Percentiles rank a stretch among this genome's conserved stretches.
These are phyloP conservation scores for Leptopterna dolabrata DNA, from an alignment of 2,888 invertebrate species.

Conservation along the genomic window DNA sequence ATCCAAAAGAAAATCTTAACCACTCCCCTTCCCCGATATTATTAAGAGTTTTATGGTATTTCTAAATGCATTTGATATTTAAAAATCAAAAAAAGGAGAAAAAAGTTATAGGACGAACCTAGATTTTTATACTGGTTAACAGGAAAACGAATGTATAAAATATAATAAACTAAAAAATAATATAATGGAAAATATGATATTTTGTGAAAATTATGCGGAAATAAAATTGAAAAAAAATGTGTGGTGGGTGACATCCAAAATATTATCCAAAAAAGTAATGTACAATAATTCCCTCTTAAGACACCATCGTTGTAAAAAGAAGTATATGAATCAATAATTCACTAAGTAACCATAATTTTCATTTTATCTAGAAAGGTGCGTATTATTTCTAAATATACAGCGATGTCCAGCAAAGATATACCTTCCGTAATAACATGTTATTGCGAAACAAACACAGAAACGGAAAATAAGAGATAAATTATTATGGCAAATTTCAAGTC, in stretches of 20 bases:
- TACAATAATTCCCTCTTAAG: conserved; percentile 49
- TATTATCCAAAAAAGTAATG: conserved; percentile 38
- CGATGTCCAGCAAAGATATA: background rate
- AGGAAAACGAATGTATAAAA: conserved; percentile 52
- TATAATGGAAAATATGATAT: conserved; percentile 45
- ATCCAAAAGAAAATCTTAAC: conserved; percentile 55
- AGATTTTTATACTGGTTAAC: conserved; percentile 60
- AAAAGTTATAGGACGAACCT: conserved; percentile 54
- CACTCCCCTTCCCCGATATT: conserved; percentile 46
- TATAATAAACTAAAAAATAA: conserved; percentile 41
- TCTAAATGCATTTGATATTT: conserved; percentile 60
- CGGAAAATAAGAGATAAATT: background rate
- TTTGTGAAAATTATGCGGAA: conserved; percentile 47
- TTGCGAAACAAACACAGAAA: background rate
- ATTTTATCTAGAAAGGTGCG: background rate
- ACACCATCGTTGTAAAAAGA: conserved; percentile 45
- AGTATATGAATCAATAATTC: background rate
- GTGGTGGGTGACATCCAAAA: conserved; percentile 4
- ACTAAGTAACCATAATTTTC: background rate
- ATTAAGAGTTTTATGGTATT: conserved; percentile 57
- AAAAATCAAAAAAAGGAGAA: conserved; percentile 45
- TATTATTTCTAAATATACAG: background rate
- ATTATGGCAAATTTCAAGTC: background rate
- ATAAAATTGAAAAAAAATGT: conserved; percentile 17
- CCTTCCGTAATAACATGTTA: background rate